These are phyloP conservation scores for Rotaria macrura DNA, from an alignment of 2,888 invertebrate species.

Conservation along the genomic window DNA sequence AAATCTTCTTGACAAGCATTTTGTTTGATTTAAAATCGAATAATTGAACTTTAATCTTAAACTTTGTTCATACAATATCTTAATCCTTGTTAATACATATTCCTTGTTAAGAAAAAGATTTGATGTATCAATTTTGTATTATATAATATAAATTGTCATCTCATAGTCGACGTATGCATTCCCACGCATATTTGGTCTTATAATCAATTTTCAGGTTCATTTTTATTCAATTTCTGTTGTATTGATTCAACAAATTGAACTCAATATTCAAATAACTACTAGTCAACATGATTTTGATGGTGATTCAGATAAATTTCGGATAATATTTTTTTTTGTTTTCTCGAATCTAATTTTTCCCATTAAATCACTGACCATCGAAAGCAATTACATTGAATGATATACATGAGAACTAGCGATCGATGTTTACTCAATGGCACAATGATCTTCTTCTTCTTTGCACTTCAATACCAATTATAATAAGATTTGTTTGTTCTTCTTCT, in stretches of 20 bases:
- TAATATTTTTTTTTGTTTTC: neutral
- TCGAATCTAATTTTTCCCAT: neutral
- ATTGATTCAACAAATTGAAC: neutral
- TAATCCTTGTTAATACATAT: neutral
- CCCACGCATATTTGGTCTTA: neutral
- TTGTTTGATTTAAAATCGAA: neutral
- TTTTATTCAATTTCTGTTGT: neutral
- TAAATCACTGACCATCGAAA: neutral
- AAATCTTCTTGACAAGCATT: neutral
- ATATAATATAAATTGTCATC: neutral
- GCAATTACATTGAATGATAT: neutral
- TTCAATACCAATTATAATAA: neutral
- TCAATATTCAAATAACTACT: neutral
- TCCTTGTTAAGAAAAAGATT: neutral
- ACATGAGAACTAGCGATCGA: neutral
- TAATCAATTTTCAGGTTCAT: neutral
- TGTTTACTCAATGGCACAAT: neutral
- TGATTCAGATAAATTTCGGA: neutral
- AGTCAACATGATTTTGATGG: too few relatives aligned
- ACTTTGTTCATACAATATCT: neutral
- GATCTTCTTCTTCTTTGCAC: neutral
- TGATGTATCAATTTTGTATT: neutral
- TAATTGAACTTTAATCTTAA: neutral
- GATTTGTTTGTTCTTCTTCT: neutral
- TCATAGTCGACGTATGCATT: neutral